Percentiles rank a stretch among this genome's conserved stretches.
Conservation (phyloP, 2,888 invertebrate species). For the Sicus ferrugineus region DNA sequence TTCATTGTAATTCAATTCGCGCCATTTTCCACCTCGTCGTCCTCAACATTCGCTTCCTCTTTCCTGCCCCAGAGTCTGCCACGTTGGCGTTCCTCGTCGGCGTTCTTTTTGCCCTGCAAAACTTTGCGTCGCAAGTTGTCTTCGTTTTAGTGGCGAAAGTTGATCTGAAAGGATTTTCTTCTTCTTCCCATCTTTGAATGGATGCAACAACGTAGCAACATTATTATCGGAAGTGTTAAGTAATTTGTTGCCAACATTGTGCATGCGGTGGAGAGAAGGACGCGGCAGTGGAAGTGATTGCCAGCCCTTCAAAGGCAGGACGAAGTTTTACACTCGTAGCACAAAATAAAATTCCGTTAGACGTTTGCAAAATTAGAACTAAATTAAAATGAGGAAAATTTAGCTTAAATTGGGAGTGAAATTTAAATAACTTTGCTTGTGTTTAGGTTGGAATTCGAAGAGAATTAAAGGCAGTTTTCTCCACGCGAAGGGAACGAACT, state of each 20-base stretch:
- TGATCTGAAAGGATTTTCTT: not conserved
- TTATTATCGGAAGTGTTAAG: conserved; percentile 26
- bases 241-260: conserved; percentile 17
- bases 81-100: not conserved
- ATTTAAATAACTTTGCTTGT: too few species aligned
- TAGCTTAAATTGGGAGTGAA: too few species aligned
- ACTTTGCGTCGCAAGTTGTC: conserved; percentile 2
- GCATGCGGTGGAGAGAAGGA: not conserved
- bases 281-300: not conserved
- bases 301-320: not conserved
- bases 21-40: conserved; percentile 13
- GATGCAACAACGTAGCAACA: conserved; percentile 6
- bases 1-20: conserved; percentile 34
- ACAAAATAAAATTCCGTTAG: not conserved
- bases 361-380: too few species aligned
- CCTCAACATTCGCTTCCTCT: not conserved
- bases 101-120: not conserved
- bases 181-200: not conserved
- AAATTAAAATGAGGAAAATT: too few species aligned
- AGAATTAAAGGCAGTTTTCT: too few species aligned
- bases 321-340: not conserved
- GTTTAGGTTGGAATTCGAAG: too few species aligned
- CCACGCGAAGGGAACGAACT: not conserved
- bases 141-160: not conserved
- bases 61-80: not conserved